phyloP scores from a whole-genome alignment of 2,113 vertebrate genomes.

The Grammomys surdaster region DNA sequence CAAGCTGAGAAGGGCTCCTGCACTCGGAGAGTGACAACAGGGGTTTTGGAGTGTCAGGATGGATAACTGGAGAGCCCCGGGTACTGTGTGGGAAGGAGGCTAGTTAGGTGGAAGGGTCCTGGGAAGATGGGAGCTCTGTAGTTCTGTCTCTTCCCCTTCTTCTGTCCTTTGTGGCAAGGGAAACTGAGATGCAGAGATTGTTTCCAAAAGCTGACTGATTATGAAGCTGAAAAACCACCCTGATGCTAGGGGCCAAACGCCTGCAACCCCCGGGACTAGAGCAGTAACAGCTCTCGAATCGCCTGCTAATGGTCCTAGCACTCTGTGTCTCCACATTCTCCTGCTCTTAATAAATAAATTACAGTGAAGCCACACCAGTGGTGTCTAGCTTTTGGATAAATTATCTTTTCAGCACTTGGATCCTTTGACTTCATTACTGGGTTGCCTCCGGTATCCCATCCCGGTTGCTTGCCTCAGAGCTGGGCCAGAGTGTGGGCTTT shows the following conservation, averaged over 20 bases:
- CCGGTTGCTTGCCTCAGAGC: slow-evolving; percentile 58
- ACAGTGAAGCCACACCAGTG: slow-evolving; percentile 76
- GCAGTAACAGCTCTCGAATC: slow-evolving; percentile 7
- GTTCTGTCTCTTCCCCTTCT: not conserved
- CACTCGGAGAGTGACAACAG: not conserved
- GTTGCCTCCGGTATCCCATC: slow-evolving; percentile 80
- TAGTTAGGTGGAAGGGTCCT: not conserved
- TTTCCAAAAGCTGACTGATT: slow-evolving; percentile 54
- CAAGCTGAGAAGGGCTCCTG: not conserved
- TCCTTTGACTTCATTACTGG: slow-evolving; percentile 75
- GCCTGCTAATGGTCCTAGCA: slow-evolving; percentile 59
- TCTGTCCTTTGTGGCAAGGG: not conserved
- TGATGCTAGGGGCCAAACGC: slow-evolving; percentile 35
- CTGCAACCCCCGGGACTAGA: not conserved
- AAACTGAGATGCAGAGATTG: not conserved
- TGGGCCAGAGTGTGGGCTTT: slow-evolving; percentile 57
- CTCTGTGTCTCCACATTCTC: slow-evolving; percentile 61
- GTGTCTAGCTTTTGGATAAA: slow-evolving; percentile 70
- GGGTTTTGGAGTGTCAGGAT: not conserved
- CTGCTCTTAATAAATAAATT: slow-evolving; percentile 81
- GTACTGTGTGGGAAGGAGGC: not conserved
- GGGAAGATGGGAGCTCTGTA: not conserved
- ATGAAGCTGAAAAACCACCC: slow-evolving; percentile 46
- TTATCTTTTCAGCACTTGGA: slow-evolving; percentile 83
- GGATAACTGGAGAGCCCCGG: accelerated